Conservation (phyloP, 2,888 invertebrate genomes). For the Linyphia triangularis region DNA sequence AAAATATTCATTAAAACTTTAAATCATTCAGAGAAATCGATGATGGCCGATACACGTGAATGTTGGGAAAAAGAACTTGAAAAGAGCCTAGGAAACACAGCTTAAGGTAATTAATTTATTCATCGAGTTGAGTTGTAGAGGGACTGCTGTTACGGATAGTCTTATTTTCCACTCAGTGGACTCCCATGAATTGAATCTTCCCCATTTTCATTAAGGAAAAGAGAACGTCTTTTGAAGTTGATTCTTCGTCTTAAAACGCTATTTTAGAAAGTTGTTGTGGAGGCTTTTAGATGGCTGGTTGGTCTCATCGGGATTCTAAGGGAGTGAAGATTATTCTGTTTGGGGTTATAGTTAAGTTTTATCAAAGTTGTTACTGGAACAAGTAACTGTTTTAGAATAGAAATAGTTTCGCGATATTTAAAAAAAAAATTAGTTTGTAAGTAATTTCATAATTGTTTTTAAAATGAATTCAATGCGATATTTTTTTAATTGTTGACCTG, state of each 20-base stretch:
- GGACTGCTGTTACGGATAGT: slow-evolving; percentile 29
- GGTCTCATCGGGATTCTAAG: background rate
- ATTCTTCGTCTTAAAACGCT: slow-evolving; percentile 31
- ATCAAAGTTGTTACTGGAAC: too few relatives aligned
- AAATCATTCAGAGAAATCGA: slow-evolving; percentile 30
- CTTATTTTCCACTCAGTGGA: slow-evolving; percentile 47
- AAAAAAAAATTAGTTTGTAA: too few relatives aligned
- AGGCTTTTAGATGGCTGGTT: background rate
- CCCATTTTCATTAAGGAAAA: slow-evolving; percentile 48
- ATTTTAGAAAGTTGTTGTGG: background rate
- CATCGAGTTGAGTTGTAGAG: slow-evolving; percentile 31
- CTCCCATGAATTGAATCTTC: slow-evolving; percentile 30
- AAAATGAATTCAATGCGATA: too few relatives aligned
- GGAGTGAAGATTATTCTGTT: background rate
- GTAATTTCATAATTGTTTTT: too few relatives aligned
- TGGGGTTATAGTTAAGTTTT: too few relatives aligned
- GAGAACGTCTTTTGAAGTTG: slow-evolving; percentile 47
- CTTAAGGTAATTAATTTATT: slow-evolving; percentile 61
- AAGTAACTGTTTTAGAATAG: too few relatives aligned
- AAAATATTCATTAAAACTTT: slow-evolving; percentile 63
- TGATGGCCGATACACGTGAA: too few relatives aligned
- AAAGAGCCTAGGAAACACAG: slow-evolving; percentile 55
- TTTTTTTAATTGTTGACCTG: too few relatives aligned
- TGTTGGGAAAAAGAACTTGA: slow-evolving; percentile 10
- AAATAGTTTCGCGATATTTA: too few relatives aligned